A percentile compares a stretch with the other conserved stretches of the same genome.
These are phyloP conservation scores for Mormoops blainvillei DNA, from an alignment of 2,113 vertebrate species.

Conservation along the genomic window DNA sequence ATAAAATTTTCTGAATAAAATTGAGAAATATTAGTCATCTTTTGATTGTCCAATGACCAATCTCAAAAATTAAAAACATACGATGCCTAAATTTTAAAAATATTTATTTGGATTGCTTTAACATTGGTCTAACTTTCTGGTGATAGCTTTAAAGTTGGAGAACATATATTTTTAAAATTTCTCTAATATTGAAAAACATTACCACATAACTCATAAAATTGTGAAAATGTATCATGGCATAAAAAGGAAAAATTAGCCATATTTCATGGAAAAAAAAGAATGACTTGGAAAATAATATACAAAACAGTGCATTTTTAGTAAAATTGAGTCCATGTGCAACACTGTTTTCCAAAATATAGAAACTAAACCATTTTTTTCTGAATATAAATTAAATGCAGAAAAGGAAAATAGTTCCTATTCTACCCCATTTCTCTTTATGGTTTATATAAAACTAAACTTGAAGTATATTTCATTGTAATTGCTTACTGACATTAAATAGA, in stretches of 20 bases:
- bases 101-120: slow-evolving; percentile 14
- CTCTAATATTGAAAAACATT: slow-evolving; percentile 41
- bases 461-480: slow-evolving; percentile 63
- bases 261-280: slow-evolving; percentile 59
- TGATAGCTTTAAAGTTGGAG: slow-evolving; percentile 28
- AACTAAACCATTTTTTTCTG: slow-evolving; percentile 55
- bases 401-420: slow-evolving; percentile 64
- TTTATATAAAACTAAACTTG: slow-evolving; percentile 62
- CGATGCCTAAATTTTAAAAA: not conserved
- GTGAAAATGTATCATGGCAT: slow-evolving; percentile 48
- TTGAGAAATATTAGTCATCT: not conserved
- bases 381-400: slow-evolving; percentile 71
- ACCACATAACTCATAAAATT: slow-evolving; percentile 44
- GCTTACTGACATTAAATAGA: slow-evolving; percentile 62
- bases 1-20: slow-evolving; percentile 17
- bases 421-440: slow-evolving; percentile 57
- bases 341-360: slow-evolving; percentile 69
- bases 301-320: slow-evolving; percentile 69
- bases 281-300: slow-evolving; percentile 61
- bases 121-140: not conserved
- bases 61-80: slow-evolving; percentile 35
- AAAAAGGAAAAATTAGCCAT: slow-evolving; percentile 38
- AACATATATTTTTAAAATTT: slow-evolving; percentile 34
- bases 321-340: slow-evolving; percentile 70
- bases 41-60: slow-evolving; percentile 1